Evolutionary conservation across 2,888 invertebrate genomes (phyloP).

Genomic region (Eilema griseolum): DNA sequence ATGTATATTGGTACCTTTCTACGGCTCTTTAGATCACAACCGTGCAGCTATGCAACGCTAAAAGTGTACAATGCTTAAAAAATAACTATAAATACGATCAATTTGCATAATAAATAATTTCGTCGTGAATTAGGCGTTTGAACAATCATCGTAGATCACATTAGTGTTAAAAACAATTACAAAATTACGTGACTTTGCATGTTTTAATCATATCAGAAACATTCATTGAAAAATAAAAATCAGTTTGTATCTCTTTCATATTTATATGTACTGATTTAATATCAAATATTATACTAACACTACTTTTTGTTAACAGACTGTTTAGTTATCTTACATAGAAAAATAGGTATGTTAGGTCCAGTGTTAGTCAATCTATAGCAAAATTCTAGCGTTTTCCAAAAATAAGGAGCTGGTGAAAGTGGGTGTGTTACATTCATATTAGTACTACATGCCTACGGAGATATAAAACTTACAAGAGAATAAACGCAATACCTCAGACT

Average conservation of each 20-base stretch:
- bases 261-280: neutral
- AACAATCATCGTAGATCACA: conserved; percentile 38
- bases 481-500: too few species aligned
- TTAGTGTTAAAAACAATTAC: conserved; percentile 28
- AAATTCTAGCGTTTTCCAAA: too few species aligned
- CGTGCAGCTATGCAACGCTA: conserved; percentile 52
- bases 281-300: neutral
- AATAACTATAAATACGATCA: conserved; percentile 38
- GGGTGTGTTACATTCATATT: too few species aligned
- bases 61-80: conserved; percentile 43
- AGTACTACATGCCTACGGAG: too few species aligned
- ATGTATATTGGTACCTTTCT: conserved; percentile 36
- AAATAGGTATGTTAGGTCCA: neutral
- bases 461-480: too few species aligned
- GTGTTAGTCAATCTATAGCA: too few species aligned
- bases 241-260: neutral
- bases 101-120: conserved; percentile 30
- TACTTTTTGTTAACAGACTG: conserved; percentile 6
- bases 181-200: conserved; percentile 28
- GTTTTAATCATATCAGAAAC: neutral
- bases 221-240: neutral
- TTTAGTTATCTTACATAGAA: neutral
- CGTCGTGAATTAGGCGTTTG: conserved; percentile 29
- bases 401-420: too few species aligned
- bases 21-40: conserved; percentile 56